Percentiles rank a stretch among this genome's conserved stretches.
Conservation (phyloP, 1,140 invertebrate species). For the Melipona quadrifasciata region DNA sequence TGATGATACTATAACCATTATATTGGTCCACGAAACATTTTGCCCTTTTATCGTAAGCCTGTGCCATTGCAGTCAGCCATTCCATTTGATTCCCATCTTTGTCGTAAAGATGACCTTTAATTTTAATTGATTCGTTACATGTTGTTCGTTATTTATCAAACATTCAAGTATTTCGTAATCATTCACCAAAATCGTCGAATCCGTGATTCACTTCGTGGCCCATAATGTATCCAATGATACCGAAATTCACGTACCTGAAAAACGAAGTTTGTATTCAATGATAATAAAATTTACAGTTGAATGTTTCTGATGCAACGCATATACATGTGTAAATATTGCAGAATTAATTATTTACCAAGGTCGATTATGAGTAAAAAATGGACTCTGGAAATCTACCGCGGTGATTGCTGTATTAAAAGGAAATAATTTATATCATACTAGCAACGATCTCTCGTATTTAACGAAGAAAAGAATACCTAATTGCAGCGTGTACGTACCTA, state of each 20-base stretch:
- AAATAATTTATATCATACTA: background rate
- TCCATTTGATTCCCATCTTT: constrained; percentile 34
- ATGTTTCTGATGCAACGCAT: too few species aligned
- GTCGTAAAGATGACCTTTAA: constrained; percentile 39
- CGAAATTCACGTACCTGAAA: constrained; percentile 53
- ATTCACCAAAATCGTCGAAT: constrained; percentile 51
- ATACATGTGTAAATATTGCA: background rate
- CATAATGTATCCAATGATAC: constrained; percentile 56
- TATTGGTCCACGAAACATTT: constrained; percentile 53
- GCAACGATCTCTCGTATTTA: background rate
- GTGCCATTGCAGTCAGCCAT: constrained; percentile 50
- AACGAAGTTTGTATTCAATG: background rate
- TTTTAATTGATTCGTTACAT: background rate
- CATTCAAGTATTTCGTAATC: background rate
- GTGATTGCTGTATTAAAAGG: constrained; percentile 27
- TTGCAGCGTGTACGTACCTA: constrained; percentile 33
- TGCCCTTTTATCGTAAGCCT: constrained; percentile 40
- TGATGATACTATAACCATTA: constrained; percentile 33
- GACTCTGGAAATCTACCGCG: constrained; percentile 57
- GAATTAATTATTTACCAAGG: constrained; percentile 46
- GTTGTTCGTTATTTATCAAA: background rate
- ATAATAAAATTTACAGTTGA: background rate
- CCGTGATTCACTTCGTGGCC: constrained; percentile 61
- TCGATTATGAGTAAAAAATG: constrained; percentile 49
- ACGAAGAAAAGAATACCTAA: background rate